phyloP scores from a whole-genome alignment of 2,888 invertebrate genomes.

The Mechanitis mazaeus region DNA sequence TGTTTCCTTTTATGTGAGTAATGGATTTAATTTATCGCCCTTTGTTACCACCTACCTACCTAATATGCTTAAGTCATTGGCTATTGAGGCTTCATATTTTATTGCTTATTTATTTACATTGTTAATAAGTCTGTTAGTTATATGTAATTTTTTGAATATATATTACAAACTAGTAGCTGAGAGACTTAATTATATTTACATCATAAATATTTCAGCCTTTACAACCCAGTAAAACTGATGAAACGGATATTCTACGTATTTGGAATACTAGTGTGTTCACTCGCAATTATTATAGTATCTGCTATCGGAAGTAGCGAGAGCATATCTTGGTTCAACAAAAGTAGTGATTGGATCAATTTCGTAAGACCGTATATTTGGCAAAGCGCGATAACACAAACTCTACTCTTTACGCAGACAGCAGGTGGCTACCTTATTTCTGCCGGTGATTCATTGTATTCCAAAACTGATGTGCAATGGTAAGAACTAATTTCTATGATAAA shows the following conservation, averaged over 20 bases:
- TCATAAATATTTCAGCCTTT: slow-evolving; percentile 48
- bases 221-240: slow-evolving; percentile 57
- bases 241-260: slow-evolving; percentile 51
- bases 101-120: slow-evolving; percentile 18
- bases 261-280: slow-evolving; percentile 42
- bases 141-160: not conserved
- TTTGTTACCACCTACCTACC: slow-evolving; percentile 28
- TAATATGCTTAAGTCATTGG: slow-evolving; percentile 23
- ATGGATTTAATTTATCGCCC: slow-evolving; percentile 28
- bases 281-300: slow-evolving; percentile 38
- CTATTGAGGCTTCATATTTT: slow-evolving; percentile 20
- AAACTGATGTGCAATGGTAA: slow-evolving; percentile 58
- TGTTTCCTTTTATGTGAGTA: slow-evolving; percentile 62
- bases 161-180: not conserved
- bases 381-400: slow-evolving; percentile 50
- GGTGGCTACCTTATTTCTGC: slow-evolving; percentile 58
- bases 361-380: slow-evolving; percentile 53
- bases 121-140: not conserved
- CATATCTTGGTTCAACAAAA: slow-evolving; percentile 34
- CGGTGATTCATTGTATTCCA: slow-evolving; percentile 54
- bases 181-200: not conserved
- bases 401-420: slow-evolving; percentile 54
- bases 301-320: slow-evolving; percentile 38
- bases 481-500: slow-evolving; percentile 14
- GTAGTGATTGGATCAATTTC: slow-evolving; percentile 44